Evolutionary conservation across 2,888 invertebrate species (phyloP), one percentile per base, ranked within the genome.

Genomic region (Orthosia incerta): DNA sequence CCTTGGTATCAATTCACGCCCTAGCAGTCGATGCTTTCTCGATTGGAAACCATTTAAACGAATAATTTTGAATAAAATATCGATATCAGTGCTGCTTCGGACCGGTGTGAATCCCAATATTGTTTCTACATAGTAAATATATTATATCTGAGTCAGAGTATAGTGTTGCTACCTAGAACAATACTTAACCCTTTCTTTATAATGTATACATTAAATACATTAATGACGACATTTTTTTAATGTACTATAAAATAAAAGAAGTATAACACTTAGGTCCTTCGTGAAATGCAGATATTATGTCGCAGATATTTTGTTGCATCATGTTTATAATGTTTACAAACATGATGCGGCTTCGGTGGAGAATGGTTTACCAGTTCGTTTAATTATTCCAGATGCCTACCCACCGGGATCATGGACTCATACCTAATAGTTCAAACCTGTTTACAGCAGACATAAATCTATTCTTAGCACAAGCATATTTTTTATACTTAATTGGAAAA

Each of bases 51-150:
- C 51, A 60, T 74, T 26, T 39, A 64, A 64, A 74, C 63, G 46
- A 46, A 26, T 23, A 16, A n/a, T 59, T 73, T 79, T 61, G 64
- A 80, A 68, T 80, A 78, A 64, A 57, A 65, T 80, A 75, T 80
- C 64, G 56, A 50, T 65, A 57, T 46, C 61, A 45, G n/a, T 13
- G 20, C 56, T 15, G 56, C 45, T 63, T 63, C 31, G 57, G 51
- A 39, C 26, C 15, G 26, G 39, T 57, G 60, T 61, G 56, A 75
- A 53, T 20, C 7, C 39, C 65, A 23, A 53, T 63, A 61, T 79
- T 75, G 60, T 80, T 68, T 68, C 39, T 48, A 56, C 48, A 59
- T 79, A 62, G 80, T 53, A n/a, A n/a, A 56, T 39, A 3, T 13
- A 65, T 74, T 51, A 31, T 60, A 63, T 67, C 57, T 9, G 20